Base-by-base conservation (phyloP, 2,113 vertebrate species). In the Pelmatolapia mariae region DNA sequence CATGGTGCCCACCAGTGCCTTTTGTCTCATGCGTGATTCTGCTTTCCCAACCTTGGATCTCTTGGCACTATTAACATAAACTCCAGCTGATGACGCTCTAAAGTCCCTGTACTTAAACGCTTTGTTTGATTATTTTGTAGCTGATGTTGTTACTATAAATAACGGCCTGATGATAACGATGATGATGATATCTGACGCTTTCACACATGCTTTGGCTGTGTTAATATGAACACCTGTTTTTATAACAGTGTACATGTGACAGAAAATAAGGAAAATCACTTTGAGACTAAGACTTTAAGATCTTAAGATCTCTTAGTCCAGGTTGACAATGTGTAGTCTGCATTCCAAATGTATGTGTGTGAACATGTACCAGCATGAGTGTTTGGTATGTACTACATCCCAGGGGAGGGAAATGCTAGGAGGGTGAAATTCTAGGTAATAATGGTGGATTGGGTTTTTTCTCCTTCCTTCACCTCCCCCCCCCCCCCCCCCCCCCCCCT, bases 361-460 rank as follows among this genome's bases (percentile, higher is more conserved):
- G 10, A 84, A 81, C 68, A 66, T 31, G 89, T 87, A 87, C 81
- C 57, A 76, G 83, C 84, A 78, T 45, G 86, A 86, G 73, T 86
- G 7, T 87, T 88, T 86, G 82, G 87, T 59, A 85, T 90, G 82
- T 81, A 3, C 71, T 18, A 15, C 24, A 15, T 91, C 89, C 76
- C 85, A 68, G 59, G 66, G 87, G 84, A 91, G 87, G 9, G 78
- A 4, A 66, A 52, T 24, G 45, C 50, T 68, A 6, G 29, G 19
- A 87, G 88, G 66, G 84, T 84, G 81, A 10, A 85, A 81, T 91
- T 93, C 87, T n/a, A 54, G 66, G 89, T 91, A 93, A 80, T 68
- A 24, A 40, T 43, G 38, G 66, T 43, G 81, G 83, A 22, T 68
- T 38, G 6, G 5, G 33, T 13, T 38, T 68, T 40, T n/a, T 40